Evolutionary conservation across 2,797 vertebrate genomes (phyloP).

Genomic region (Micrastur ruficollis): DNA sequence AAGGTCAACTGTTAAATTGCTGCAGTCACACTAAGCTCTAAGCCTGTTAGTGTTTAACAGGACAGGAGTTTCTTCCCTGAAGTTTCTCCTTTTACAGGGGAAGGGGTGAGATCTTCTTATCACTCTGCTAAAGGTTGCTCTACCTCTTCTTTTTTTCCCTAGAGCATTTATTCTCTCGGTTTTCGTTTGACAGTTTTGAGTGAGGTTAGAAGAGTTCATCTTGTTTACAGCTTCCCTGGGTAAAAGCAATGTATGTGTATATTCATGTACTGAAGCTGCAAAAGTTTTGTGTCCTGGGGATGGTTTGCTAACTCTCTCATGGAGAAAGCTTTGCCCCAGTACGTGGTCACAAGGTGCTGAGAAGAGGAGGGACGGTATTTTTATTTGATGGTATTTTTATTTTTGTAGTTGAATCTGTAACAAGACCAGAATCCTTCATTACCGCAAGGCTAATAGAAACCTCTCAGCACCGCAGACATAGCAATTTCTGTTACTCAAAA

Average conservation of each 20-base stretch:
- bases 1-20: conserved; percentile 55
- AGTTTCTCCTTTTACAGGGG: background rate
- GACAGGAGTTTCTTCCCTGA: background rate
- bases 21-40: background rate
- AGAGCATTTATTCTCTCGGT: background rate
- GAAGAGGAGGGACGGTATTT: background rate
- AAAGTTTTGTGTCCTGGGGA: background rate
- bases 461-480: background rate
- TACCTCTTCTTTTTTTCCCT: background rate
- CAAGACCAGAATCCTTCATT: background rate
- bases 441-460: background rate
- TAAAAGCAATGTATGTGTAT: background rate
- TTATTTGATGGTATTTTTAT: background rate
- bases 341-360: background rate
- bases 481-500: background rate
- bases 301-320: background rate
- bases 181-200: background rate
- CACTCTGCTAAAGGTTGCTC: background rate
- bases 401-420: background rate
- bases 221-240: background rate
- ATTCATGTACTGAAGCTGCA: background rate
- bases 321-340: background rate
- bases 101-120: background rate
- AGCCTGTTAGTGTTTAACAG: conserved; percentile 11
- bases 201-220: conserved; percentile 11